Evolutionary conservation across 2,113 vertebrate genomes (phyloP).

Genomic region (Panthera uncia): DNA sequence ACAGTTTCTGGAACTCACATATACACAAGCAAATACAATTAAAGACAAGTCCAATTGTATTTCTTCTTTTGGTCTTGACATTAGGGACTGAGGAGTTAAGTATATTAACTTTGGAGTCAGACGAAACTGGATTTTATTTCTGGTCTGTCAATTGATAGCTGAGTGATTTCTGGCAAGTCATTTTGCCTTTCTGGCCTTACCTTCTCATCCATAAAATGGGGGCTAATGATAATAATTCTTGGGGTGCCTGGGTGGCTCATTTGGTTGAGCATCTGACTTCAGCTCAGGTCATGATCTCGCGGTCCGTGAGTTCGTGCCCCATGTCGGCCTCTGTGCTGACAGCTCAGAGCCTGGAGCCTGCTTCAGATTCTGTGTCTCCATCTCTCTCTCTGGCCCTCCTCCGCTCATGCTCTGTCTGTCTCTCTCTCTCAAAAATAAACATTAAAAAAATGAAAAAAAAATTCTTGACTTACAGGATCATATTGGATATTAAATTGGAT

Average conservation of each 20-base stretch:
- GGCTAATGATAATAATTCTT: background rate
- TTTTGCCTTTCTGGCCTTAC: background rate
- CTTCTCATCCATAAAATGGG: conserved; percentile 15
- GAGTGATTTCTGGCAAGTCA: background rate
- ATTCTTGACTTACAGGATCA: background rate
- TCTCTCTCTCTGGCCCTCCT: no score
- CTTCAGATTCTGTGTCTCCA: no score
- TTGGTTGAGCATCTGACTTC: no score
- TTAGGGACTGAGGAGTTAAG: background rate
- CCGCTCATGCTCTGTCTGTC: no score
- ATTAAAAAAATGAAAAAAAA: no score
- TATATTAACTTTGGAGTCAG: background rate
- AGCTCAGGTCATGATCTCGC: no score
- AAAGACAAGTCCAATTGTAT: conserved; percentile 17
- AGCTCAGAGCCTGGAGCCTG: no score
- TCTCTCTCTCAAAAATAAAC: no score
- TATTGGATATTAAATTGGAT: background rate
- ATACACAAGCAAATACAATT: background rate
- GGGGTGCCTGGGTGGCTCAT: no score
- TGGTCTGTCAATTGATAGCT: background rate
- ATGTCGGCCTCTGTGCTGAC: no score
- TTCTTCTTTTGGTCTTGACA: conserved; percentile 18
- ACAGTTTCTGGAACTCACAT: background rate
- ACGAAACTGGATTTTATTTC: background rate
- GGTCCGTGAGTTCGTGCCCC: no score